Base-by-base conservation (phyloP, 2,888 invertebrate species). In the Sphecodes monilicornis region DNA sequence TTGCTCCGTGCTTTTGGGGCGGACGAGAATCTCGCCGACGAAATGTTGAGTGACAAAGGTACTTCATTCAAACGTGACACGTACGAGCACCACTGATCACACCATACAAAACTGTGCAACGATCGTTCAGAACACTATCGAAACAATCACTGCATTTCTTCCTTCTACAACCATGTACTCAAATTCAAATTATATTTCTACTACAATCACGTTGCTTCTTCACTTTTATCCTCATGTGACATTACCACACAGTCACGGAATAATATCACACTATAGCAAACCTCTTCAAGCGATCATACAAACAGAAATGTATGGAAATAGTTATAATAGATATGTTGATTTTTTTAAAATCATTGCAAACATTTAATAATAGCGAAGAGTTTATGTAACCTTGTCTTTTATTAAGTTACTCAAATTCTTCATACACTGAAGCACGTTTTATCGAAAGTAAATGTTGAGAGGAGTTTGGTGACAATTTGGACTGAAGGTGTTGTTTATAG, bases 1-100 rank as follows among this genome's bases (percentile, higher is more conserved):
- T 94, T 98, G 64, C 93, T 98, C 81, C 95, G 95, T 78, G 96
- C 97, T 91, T 97, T 97, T 91, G 97, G 97, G 50, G 97, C 97
- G 71, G 96, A 96, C 88, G 97, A 97, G 92, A 96, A 96, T 50
- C 94, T 96, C 80, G 96, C 96, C 72, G 96, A 97, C 89, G 96
- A 96, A 93, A 97, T 97, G 96, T 95, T 98, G 84, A 96, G 95
- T 86, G 97, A 98, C 95, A 97, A 97, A 97, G 97, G 98, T 98
- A 96, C 86, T 80, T 82, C 69, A 82, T 80, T 74, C 66, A 66
- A 68, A 71, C 69, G 66, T 66, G 57, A 36, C 78, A 87, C 86
- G 73, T 46, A 57, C 54, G 13, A 81, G 84, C 82, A 88, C 85
- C 64, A 72, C 70, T 43, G 69, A 39, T 77, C 60, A 39, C 68